Percentiles rank a stretch among this genome's conserved stretches.
These are phyloP conservation scores for Boloria euphrosyne DNA, from an alignment of 2,888 invertebrate species.

Conservation along the genomic window DNA sequence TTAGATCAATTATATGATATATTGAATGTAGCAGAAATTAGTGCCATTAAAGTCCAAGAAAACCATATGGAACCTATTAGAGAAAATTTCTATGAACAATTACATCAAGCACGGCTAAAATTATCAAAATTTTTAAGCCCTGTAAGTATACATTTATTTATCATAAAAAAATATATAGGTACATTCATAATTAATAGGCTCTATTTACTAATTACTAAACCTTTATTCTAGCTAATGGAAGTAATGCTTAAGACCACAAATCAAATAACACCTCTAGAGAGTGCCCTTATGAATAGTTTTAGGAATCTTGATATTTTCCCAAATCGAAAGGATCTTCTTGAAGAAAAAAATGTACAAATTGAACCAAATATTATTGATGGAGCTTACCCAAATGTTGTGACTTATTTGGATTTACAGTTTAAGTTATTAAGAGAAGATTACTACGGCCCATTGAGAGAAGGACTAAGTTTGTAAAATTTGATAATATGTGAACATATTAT, in stretches of 20 bases:
- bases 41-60: constrained; percentile 61
- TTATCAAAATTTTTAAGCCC: constrained; percentile 48
- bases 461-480: constrained; percentile 76
- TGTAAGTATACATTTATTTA: constrained; percentile 47
- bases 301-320: constrained; percentile 70
- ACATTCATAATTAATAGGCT: too few species aligned
- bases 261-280: constrained; percentile 10
- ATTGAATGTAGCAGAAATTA: constrained; percentile 57
- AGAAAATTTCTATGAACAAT: constrained; percentile 65
- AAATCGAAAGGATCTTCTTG: constrained; percentile 78
- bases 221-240: not conserved
- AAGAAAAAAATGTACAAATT: constrained; percentile 60
- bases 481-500: constrained; percentile 30
- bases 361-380: constrained; percentile 83
- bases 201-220: too few species aligned
- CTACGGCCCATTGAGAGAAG: constrained; percentile 86
- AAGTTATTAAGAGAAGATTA: constrained; percentile 91
- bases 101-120: constrained; percentile 51
- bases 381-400: constrained; percentile 83
- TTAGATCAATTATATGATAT: constrained; percentile 55
- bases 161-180: not conserved
- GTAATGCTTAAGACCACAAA: not conserved
- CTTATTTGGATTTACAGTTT: constrained; percentile 92
- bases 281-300: constrained; percentile 52
- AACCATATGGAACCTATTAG: constrained; percentile 71